Conservation (phyloP, 2,113 vertebrate species). For the Pagrus major region DNA sequence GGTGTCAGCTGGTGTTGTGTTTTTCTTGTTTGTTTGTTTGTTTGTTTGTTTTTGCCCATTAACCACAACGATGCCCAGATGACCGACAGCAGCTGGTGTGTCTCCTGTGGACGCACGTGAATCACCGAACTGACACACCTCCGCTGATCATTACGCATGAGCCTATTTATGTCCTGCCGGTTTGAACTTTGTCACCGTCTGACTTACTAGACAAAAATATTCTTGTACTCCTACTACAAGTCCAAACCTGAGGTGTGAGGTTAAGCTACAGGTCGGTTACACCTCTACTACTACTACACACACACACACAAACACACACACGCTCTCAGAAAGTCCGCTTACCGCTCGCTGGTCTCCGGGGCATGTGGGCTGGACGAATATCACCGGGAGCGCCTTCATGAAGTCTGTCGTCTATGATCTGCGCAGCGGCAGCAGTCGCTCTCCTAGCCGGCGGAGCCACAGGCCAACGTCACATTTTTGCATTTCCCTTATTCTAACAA, state of each 20-base stretch:
- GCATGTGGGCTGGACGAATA: conserved; percentile 19
- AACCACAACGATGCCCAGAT: not conserved
- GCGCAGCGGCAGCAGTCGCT: conserved; percentile 22
- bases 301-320: too few species aligned
- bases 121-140: conserved; percentile 28
- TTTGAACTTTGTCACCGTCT: not conserved
- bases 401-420: conserved; percentile 59
- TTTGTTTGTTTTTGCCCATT: conserved; percentile 36
- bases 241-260: not conserved
- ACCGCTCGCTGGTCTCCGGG: conserved; percentile 51
- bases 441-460: conserved; percentile 32
- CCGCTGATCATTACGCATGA: conserved; percentile 5
- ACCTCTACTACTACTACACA: too few species aligned
- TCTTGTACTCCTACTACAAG: too few species aligned
- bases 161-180: not conserved
- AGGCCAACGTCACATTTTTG: conserved; percentile 34
- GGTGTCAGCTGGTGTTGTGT: fast-evolving
- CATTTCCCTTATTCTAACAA: conserved; percentile 22
- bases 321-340: not conserved
- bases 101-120: conserved; percentile 30
- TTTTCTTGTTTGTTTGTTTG: too few species aligned
- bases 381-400: conserved; percentile 45
- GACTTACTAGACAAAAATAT: not conserved
- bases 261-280: too few species aligned
- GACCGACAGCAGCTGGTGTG: not conserved